These are phyloP conservation scores for Gracilinanus agilis DNA, from an alignment of 2,113 vertebrate genomes.

Conservation along the genomic window DNA sequence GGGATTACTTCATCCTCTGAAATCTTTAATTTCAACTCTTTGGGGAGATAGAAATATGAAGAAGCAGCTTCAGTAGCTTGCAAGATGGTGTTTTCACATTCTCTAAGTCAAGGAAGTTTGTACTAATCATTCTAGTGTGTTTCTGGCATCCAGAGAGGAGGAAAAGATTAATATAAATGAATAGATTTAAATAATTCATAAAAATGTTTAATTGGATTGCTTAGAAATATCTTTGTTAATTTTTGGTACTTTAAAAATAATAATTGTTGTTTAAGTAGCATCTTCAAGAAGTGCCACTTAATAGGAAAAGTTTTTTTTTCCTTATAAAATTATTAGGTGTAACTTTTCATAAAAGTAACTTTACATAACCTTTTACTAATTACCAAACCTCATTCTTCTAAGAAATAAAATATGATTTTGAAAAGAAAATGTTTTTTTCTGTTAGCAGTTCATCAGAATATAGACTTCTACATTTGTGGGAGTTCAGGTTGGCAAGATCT, in stretches of 20 bases:
- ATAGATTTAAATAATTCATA: background rate
- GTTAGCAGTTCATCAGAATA: background rate
- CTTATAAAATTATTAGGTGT: background rate
- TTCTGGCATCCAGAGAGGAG: constrained; percentile 16
- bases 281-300: background rate
- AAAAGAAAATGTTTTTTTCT: constrained; percentile 15
- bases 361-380: constrained; percentile 4
- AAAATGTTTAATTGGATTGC: constrained; percentile 10
- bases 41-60: background rate
- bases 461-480: background rate
- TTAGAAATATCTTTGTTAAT: constrained; percentile 37
- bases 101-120: background rate
- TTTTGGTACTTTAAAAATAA: constrained; percentile 28
- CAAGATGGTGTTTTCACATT: constrained; percentile 23
- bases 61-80: background rate
- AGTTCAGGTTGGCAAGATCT: background rate
- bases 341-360: constrained; percentile 13
- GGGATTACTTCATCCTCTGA: no score
- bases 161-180: background rate
- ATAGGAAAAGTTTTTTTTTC: background rate
- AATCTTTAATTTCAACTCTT: background rate
- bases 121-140: background rate
- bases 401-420: constrained; percentile 25
- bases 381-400: background rate
- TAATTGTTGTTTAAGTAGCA: constrained; percentile 6